phyloP scores from a whole-genome alignment of 2,888 invertebrate genomes.

The Phania funesta region DNA sequence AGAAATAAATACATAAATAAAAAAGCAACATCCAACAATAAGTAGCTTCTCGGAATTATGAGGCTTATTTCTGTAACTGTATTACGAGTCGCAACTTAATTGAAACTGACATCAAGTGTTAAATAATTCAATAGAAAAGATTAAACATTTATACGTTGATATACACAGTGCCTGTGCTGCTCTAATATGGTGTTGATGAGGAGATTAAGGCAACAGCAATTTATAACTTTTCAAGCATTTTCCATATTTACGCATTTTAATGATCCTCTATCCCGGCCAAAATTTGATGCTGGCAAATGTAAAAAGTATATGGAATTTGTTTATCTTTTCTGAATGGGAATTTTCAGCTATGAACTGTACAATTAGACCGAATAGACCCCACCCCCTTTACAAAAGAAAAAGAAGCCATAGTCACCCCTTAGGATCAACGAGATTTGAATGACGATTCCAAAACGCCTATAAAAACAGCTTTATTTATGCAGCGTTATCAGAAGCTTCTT shows the following conservation, averaged over 20 bases:
- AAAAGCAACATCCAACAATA: not conserved
- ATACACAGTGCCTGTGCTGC: not conserved
- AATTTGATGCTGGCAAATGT: too few species aligned
- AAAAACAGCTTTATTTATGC: too few species aligned
- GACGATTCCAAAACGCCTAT: too few species aligned
- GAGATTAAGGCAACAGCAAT: not conserved
- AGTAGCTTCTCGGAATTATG: not conserved
- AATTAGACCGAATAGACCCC: too few species aligned
- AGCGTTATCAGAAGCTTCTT: too few species aligned
- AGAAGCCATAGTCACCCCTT: too few species aligned
- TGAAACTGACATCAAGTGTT: slow-evolving; percentile 44
- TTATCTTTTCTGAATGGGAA: too few species aligned
- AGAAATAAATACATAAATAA: slow-evolving; percentile 2
- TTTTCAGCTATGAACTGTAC: too few species aligned
- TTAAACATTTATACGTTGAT: not conserved
- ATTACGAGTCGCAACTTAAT: slow-evolving; percentile 36
- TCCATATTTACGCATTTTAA: not conserved
- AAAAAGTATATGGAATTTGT: too few species aligned
- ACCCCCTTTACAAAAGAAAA: too few species aligned
- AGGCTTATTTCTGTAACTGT: slow-evolving; percentile 21
- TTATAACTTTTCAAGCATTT: not conserved
- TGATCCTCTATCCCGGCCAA: too few species aligned
- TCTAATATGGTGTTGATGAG: not conserved
- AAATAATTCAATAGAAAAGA: slow-evolving; percentile 49
- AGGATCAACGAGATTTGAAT: too few species aligned